Conservation (phyloP, 2,113 vertebrate species). For the Etheostoma spectabile region DNA sequence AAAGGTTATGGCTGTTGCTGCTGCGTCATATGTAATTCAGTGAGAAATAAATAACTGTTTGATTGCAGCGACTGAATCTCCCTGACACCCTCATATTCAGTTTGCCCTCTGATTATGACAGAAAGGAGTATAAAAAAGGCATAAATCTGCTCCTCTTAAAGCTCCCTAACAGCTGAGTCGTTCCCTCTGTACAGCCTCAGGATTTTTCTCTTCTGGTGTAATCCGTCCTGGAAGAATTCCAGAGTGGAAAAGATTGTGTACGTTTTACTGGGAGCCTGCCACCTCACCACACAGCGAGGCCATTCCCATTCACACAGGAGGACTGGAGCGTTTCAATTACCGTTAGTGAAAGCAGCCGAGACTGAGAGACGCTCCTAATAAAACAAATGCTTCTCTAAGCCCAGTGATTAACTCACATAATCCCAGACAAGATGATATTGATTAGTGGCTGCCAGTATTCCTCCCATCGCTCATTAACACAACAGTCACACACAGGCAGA, state of each 20-base stretch:
- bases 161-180: not conserved
- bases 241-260: not conserved
- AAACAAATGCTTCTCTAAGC: slow-evolving; percentile 27
- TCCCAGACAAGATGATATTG: slow-evolving; percentile 45
- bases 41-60: not conserved
- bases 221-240: not conserved
- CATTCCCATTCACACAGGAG: not conserved
- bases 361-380: slow-evolving; percentile 23
- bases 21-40: not conserved
- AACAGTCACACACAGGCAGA: not conserved
- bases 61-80: not conserved
- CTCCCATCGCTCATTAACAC: slow-evolving; percentile 11
- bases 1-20: too few species aligned
- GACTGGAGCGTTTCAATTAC: slow-evolving; percentile 10
- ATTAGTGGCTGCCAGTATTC: slow-evolving; percentile 18
- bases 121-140: not conserved
- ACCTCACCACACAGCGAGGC: slow-evolving; percentile 7
- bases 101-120: not conserved
- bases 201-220: not conserved
- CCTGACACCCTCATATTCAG: not conserved
- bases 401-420: slow-evolving; percentile 37
- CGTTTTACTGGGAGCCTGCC: not conserved
- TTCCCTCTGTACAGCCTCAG: not conserved
- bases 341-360: not conserved
- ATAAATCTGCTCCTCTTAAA: not conserved